Evolutionary conservation across 2,113 vertebrate species (phyloP), one percentile per base, ranked within the genome.

Genomic region (Channa argus): DNA sequence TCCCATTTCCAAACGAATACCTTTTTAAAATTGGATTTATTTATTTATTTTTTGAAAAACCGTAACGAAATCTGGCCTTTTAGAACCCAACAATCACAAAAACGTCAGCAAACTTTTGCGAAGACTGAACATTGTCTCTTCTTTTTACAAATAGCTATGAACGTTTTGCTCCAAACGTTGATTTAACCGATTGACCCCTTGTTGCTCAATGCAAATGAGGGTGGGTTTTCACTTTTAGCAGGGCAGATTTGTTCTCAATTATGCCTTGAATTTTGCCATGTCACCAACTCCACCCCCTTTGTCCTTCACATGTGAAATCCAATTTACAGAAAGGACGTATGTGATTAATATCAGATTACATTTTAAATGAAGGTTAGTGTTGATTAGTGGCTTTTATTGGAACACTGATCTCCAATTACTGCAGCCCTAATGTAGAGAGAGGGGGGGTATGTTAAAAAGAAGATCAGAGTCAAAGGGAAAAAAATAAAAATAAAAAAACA

Each of bases 321-420:
- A 90, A 88, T 91, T 85, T 90, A 76, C 37, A 2, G 33, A 79
- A 74, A 80, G 90, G 80, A 73, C 82, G n/a, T 74, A 55, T 86
- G 84, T 74, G 69, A 76, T 76, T 87, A 77, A 88, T 88, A 90
- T 84, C 67, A 89, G 79, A 88, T 88, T 91, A 84, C 73, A 81
- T 77, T 91, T 82, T 90, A 92, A 93, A 92, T 92, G 63, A 92
- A 89, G 83, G 84, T 85, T 86, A 86, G 64, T 79, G 80, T 82
- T 91, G 84, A 92, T 92, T 91, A 91, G 88, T 68, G 74, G 77
- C 83, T 90, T 84, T 90, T 84, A 86, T 85, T 85, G 86, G 86
- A 91, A 85, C 67, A 12, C 65, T 88, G 80, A 90, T 89, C 72
- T 88, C 75, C 78, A 82, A 80, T 87, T 92, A 87, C 79, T 62